Evolutionary conservation across 2,113 vertebrate species (phyloP).

Genomic region (Triplophysa rosa): DNA sequence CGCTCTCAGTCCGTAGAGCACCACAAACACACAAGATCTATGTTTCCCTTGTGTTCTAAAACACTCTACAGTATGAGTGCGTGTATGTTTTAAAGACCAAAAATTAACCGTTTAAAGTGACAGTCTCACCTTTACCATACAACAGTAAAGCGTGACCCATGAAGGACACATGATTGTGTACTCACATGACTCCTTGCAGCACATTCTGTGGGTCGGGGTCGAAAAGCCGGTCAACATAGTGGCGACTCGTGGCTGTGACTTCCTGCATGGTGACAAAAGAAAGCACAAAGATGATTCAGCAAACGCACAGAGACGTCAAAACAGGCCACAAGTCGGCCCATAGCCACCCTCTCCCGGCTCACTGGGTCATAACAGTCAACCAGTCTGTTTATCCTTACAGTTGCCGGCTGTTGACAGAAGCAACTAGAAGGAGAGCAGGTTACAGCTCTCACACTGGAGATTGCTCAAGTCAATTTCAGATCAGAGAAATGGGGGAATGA

Average conservation of each 20-base stretch:
- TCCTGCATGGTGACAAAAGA: constrained; percentile 80
- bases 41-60: too few relatives aligned
- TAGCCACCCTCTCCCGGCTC: constrained; percentile 15
- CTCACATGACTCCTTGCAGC: constrained; percentile 99
- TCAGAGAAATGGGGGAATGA: constrained; percentile 6
- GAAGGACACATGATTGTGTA: constrained; percentile 54
- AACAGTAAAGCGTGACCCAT: neutral
- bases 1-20: neutral
- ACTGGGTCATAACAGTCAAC: constrained; percentile 50
- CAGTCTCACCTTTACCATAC: neutral
- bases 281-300: constrained; percentile 41
- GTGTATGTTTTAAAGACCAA: neutral
- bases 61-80: too few relatives aligned
- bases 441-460: neutral
- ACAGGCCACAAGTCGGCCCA: constrained; percentile 3
- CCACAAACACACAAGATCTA: constrained; percentile 7
- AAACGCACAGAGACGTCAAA: constrained; percentile 5
- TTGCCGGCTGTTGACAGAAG: neutral
- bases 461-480: neutral
- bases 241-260: constrained; percentile 97
- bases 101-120: neutral
- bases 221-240: constrained; percentile 98
- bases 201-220: constrained; percentile 98
- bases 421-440: constrained; percentile 22
- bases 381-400: constrained; percentile 55